Percentiles rank a stretch among this genome's conserved stretches.
These are phyloP conservation scores for Andricus curvator DNA, from an alignment of 2,888 invertebrate genomes.

Conservation along the genomic window DNA sequence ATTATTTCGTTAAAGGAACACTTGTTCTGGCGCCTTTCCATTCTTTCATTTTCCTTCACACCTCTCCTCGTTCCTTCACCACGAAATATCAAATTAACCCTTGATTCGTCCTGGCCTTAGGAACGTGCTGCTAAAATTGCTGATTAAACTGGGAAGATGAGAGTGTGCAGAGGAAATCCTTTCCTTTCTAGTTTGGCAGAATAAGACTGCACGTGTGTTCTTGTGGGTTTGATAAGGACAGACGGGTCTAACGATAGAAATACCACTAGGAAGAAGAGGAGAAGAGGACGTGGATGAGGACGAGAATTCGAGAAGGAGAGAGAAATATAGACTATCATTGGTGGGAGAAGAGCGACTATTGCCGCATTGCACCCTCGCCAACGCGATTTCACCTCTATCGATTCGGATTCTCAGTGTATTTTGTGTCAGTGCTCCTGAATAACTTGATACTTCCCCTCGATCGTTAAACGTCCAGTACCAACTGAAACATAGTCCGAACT, in stretches of 20 bases:
- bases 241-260: slow-evolving; percentile 15
- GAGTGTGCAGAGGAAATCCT: slow-evolving; percentile 13
- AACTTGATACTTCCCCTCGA: slow-evolving; percentile 58
- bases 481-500: not conserved
- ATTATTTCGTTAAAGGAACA: not conserved
- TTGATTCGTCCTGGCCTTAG: slow-evolving; percentile 5
- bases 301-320: slow-evolving; percentile 40
- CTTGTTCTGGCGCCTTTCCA: not conserved
- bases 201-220: slow-evolving; percentile 13
- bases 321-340: slow-evolving; percentile 34
- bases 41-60: not conserved
- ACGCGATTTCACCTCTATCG: slow-evolving; percentile 69
- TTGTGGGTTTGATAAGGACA: slow-evolving; percentile 24
- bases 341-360: slow-evolving; percentile 56
- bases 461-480: slow-evolving; percentile 34
- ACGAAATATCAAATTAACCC: slow-evolving; percentile 21
- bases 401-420: slow-evolving; percentile 68
- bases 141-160: slow-evolving; percentile 44
- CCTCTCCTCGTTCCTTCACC: not conserved
- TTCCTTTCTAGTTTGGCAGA: slow-evolving; percentile 25
- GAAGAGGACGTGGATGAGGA: not conserved
- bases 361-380: slow-evolving; percentile 70
- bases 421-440: slow-evolving; percentile 62
- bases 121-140: slow-evolving; percentile 25
- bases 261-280: slow-evolving; percentile 11